These are phyloP conservation scores for Oreohelix idahoensis DNA, from an alignment of 1,140 invertebrate genomes.

Conservation along the genomic window DNA sequence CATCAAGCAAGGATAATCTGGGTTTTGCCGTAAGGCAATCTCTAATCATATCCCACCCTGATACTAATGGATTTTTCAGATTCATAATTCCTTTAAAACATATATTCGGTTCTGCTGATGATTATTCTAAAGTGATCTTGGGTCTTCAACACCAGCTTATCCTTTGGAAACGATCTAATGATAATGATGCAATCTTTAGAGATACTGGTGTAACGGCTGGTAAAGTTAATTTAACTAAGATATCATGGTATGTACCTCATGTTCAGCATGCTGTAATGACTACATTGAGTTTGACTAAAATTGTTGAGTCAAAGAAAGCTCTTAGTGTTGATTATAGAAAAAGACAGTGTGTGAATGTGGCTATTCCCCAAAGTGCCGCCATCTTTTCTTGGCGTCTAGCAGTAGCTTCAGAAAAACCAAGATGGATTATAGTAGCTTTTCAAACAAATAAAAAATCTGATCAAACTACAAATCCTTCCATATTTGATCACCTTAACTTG, in stretches of 20 bases:
- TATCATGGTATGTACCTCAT: neutral
- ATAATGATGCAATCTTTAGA: neutral
- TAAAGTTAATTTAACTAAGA: neutral
- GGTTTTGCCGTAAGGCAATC: neutral
- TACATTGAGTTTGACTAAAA: neutral
- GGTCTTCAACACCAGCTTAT: neutral
- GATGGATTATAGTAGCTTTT: conserved; percentile 10
- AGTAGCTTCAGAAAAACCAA: neutral
- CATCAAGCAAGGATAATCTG: neutral
- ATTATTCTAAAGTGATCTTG: neutral
- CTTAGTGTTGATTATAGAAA: neutral
- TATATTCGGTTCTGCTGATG: neutral
- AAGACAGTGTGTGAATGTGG: neutral
- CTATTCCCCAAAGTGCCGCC: neutral
- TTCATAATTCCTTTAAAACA: conserved; percentile 2
- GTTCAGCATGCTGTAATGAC: neutral
- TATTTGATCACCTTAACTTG: neutral
- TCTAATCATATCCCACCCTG: neutral
- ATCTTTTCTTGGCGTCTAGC: neutral
- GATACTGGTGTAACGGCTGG: neutral
- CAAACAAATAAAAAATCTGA: conserved; percentile 1
- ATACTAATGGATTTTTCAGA: neutral
- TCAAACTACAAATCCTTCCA: neutral
- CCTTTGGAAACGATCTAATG: neutral
- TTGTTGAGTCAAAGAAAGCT: neutral